Conservation (phyloP, 2,888 invertebrate genomes). For the Gnatocerus cornutus region DNA sequence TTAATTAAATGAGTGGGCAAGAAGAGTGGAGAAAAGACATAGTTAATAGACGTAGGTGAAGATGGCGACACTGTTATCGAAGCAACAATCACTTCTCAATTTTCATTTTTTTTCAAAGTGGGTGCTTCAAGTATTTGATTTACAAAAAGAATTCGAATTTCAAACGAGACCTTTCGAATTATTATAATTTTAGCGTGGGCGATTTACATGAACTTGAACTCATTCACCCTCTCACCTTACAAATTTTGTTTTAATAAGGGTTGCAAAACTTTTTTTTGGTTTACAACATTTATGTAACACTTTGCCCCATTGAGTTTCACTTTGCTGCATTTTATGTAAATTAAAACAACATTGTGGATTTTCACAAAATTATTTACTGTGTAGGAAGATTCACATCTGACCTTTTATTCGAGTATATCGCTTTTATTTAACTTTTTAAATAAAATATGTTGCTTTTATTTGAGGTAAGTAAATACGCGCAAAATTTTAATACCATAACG, state of each 20-base stretch:
- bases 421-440: slow-evolving; percentile 12
- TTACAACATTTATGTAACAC: too few species aligned
- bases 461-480: not conserved
- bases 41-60: not conserved
- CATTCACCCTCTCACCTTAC: slow-evolving; percentile 32
- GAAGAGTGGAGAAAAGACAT: not conserved
- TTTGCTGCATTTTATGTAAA: not conserved
- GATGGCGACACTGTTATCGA: slow-evolving; percentile 7
- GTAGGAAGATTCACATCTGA: slow-evolving; percentile 32
- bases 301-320: not conserved
- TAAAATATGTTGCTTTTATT: slow-evolving; percentile 12
- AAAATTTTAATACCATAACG: too few species aligned
- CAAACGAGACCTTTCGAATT: not conserved
- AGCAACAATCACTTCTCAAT: not conserved
- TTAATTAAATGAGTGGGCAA: not conserved
- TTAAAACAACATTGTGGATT: not conserved
- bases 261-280: not conserved
- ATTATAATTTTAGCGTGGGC: not conserved
- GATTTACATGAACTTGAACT: slow-evolving; percentile 27
- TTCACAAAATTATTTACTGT: not conserved
- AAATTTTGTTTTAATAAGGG: not conserved
- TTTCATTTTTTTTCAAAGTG: slow-evolving; percentile 11
- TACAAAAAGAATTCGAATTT: not conserved
- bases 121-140: slow-evolving; percentile 1
- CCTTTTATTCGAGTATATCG: slow-evolving; percentile 8